Evolutionary conservation across 2,797 vertebrate species (phyloP), one percentile per base, ranked within the genome.

Genomic region (Sus cebifrons): DNA sequence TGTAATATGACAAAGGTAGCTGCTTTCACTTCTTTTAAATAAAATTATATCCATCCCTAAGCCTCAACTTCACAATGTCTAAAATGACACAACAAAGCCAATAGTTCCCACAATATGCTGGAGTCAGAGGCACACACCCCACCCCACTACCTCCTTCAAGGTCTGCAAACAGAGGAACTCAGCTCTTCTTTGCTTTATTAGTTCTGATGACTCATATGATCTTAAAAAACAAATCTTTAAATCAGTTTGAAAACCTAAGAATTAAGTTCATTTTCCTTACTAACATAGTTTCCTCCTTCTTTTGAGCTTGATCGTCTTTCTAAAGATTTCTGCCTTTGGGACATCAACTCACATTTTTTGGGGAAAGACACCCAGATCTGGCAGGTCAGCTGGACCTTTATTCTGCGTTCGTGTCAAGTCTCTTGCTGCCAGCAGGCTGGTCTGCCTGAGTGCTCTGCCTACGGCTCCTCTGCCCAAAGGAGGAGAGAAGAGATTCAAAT

Each of bases 31-130:
- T 92, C 49, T 78, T 64, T 29, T 70, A 75, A 70, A 36, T 29
- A 89, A 94, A 77, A 89, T 84, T 83, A 62, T 68, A 68, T 52
- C 68, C 60, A 75, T 12, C 16, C 44, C 18, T 84, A 84, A 52
- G 68, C 16, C 62, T 44, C 60, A 60, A 12, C 75, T 77, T 68
- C 78, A 32, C 68, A 73, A 32, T 49, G 65, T 84, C 77, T 52
- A 20, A 68, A 83, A 94, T 3, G 29, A 84, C 29, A 74, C 25
- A 29, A 36, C 2, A 18, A 32, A 77, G 52, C 18, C 78, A 23
- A 6, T 21, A 60, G 78, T 52, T 75, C 23, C 62, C 86, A 23
- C 36, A 62, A 11, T 14, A 18, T 15, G 21, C 62, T 36, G 40
- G 54, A 52, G 12, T 67, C 64, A 23, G 60, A 49, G 68, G 52